Evolutionary conservation across 2,797 vertebrate species (phyloP).

Genomic region (Cossypha polioptera): DNA sequence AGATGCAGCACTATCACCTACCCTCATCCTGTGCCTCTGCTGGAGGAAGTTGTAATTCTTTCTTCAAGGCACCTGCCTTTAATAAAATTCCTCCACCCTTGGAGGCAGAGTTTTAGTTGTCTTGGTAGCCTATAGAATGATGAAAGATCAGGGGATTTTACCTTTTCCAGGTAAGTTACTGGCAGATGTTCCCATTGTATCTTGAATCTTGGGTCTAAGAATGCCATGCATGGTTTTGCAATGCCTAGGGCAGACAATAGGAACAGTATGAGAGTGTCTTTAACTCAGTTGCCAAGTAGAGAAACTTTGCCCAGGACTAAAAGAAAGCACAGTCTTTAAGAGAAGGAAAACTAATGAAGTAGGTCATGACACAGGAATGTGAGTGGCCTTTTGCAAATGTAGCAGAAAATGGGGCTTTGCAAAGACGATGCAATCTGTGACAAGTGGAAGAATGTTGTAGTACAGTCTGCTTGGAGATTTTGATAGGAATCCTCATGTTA

Average conservation of each 20-base stretch:
- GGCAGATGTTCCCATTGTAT: not conserved
- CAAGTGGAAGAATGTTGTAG: not conserved
- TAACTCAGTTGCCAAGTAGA: not conserved
- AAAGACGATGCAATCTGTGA: not conserved
- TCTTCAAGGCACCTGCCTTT: not conserved
- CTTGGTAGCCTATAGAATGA: not conserved
- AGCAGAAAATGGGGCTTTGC: not conserved
- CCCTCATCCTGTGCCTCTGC: not conserved
- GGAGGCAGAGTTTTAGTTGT: not conserved
- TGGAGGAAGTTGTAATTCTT: not conserved
- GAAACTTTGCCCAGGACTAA: not conserved
- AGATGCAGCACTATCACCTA: not conserved
- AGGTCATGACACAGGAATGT: not conserved
- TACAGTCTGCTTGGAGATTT: not conserved
- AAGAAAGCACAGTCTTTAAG: not conserved
- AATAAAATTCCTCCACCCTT: not conserved
- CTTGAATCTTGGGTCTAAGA: not conserved
- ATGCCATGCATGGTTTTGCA: not conserved
- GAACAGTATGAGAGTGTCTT: not conserved
- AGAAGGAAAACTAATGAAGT: not conserved
- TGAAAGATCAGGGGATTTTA: not conserved
- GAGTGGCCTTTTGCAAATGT: not conserved
- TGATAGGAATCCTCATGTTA: not conserved
- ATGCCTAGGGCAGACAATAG: not conserved
- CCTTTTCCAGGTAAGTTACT: not conserved